phyloP scores from a whole-genome alignment of 1,140 invertebrate genomes.

The Pseudomyrmex pallidus region DNA sequence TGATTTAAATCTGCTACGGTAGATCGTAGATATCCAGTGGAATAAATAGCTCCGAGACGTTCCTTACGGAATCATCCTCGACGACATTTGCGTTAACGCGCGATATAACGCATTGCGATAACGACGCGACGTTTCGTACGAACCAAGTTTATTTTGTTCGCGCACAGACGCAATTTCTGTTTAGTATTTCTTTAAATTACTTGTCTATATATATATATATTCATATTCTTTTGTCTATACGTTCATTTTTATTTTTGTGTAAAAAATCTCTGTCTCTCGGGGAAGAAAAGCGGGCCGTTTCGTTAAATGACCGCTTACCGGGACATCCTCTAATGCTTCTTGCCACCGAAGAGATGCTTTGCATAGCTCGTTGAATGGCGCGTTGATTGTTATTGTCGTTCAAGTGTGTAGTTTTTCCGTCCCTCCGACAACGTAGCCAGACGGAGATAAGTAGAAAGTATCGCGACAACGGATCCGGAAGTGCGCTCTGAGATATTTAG shows the following conservation, averaged over 20 bases:
- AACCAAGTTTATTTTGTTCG: constrained; percentile 54
- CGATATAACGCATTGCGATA: no score
- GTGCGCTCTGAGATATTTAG: constrained; percentile 53
- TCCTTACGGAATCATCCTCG: not conserved
- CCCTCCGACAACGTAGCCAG: not conserved
- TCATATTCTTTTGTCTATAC: no score
- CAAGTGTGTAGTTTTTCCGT: constrained; percentile 63
- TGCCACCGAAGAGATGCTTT: not conserved
- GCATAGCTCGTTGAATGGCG: constrained; percentile 24
- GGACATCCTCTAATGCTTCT: not conserved
- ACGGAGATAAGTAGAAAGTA: constrained; percentile 50
- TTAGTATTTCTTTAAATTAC: no score
- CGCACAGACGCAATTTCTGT: not conserved
- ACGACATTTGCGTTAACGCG: constrained; percentile 21
- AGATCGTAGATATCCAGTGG: constrained; percentile 73
- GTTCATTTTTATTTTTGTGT: not conserved
- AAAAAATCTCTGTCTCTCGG: constrained; percentile 25
- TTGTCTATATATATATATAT: no score
- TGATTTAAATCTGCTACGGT: constrained; percentile 64
- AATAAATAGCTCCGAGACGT: constrained; percentile 53
- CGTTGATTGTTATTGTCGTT: constrained; percentile 34
- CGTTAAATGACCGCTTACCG: constrained; percentile 39
- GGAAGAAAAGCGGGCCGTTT: constrained; percentile 13
- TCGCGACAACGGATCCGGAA: constrained; percentile 52
- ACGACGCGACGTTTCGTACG: constrained; percentile 53